Percentiles rank a stretch among this genome's conserved stretches.
Conservation (phyloP, 2,797 vertebrate species). For the Clamator glandarius region DNA sequence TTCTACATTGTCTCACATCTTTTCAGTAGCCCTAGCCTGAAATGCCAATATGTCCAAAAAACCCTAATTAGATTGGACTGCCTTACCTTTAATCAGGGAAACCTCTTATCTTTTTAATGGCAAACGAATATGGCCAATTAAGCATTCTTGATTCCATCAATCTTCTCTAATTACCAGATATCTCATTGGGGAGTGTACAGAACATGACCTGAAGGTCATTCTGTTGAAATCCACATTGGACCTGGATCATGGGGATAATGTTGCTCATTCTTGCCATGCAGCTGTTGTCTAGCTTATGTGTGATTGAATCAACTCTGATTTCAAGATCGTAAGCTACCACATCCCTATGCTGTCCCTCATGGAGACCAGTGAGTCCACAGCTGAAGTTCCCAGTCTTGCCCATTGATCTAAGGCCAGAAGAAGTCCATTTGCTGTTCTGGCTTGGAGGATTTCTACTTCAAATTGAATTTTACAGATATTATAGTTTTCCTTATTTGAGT, state of each 20-base stretch:
- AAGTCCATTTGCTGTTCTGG: background rate
- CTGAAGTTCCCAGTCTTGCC: background rate
- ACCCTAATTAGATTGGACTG: background rate
- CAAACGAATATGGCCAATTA: background rate
- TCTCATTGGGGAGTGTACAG: background rate
- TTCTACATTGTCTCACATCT: background rate
- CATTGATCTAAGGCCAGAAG: background rate
- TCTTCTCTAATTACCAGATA: background rate
- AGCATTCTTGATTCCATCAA: background rate
- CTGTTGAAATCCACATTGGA: background rate
- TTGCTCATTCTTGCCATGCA: background rate
- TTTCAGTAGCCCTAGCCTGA: background rate
- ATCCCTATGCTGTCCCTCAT: background rate
- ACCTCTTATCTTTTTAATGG: background rate
- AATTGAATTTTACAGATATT: too few species aligned
- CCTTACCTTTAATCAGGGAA: background rate
- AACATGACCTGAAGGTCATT: background rate
- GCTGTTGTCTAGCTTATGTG: background rate
- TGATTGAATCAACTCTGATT: background rate
- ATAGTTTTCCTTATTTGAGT: too few species aligned
- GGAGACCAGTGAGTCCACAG: background rate
- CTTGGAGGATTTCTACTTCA: too few species aligned
- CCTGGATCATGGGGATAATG: background rate
- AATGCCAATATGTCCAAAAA: background rate
- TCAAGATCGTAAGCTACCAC: background rate